These are phyloP conservation scores for Hystrix brachyura DNA, from an alignment of 2,113 vertebrate species.

Conservation along the genomic window DNA sequence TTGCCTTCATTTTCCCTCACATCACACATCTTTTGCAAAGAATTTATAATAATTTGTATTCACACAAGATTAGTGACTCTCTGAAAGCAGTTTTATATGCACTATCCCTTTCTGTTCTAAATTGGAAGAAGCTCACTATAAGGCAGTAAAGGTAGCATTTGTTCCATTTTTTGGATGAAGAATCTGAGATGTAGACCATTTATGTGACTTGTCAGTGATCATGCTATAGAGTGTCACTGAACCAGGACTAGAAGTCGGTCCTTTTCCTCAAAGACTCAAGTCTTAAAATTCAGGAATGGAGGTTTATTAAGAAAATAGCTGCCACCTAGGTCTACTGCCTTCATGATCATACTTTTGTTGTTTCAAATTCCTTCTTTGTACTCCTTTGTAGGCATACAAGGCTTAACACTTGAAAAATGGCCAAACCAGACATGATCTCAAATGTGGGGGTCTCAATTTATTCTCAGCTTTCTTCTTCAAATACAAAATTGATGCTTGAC, in stretches of 20 bases:
- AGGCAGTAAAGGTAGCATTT: conserved; percentile 4
- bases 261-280: background rate
- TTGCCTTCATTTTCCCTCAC: conserved; percentile 1
- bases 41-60: conserved; percentile 50
- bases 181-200: background rate
- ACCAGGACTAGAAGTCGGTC: background rate
- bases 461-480: conserved; percentile 18
- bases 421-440: conserved; percentile 33
- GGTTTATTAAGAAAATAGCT: background rate
- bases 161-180: conserved; percentile 15
- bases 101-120: background rate
- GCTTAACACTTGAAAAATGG: conserved; percentile 28
- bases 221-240: background rate
- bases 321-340: background rate
- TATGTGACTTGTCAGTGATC: background rate
- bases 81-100: background rate
- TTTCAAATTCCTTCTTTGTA: conserved; percentile 50
- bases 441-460: background rate
- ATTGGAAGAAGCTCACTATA: background rate
- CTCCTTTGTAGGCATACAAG: background rate
- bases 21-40: conserved; percentile 29
- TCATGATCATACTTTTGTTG: conserved; percentile 8
- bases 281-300: conserved; percentile 23
- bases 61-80: background rate
- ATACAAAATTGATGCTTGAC: background rate